A percentile compares a stretch with the other conserved stretches of the same genome.
These are phyloP conservation scores for Vulpes vulpes DNA, from an alignment of 2,113 vertebrate species.

Conservation along the genomic window DNA sequence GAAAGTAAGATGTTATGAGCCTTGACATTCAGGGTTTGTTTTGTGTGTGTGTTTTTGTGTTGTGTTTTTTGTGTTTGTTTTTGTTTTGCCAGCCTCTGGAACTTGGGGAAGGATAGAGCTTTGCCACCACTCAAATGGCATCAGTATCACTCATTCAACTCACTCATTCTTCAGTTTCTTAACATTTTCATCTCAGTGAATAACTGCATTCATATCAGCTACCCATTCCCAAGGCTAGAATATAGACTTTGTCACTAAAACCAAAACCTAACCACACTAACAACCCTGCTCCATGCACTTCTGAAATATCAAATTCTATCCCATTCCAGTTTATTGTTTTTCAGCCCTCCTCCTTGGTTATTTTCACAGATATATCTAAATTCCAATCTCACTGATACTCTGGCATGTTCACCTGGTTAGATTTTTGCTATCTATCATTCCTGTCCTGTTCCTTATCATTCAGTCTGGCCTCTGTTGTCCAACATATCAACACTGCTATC, in stretches of 20 bases:
- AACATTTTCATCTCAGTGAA: neutral
- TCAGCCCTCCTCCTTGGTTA: neutral
- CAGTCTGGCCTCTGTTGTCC: neutral
- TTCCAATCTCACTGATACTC: neutral
- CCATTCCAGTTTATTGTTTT: neutral
- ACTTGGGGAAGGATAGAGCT: neutral
- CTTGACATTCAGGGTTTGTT: neutral
- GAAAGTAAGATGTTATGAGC: neutral
- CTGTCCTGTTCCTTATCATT: neutral
- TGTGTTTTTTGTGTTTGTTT: neutral
- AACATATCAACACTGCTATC: neutral
- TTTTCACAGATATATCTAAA: neutral
- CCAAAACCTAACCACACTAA: neutral
- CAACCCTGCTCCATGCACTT: fast-evolving
- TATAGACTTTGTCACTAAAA: neutral
- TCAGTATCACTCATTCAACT: neutral
- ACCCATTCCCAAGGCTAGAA: neutral
- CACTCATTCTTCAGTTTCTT: neutral
- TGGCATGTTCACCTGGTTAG: neutral
- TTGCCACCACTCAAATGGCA: neutral
- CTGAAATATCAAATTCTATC: neutral
- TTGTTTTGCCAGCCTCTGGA: neutral
- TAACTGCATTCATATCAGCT: neutral
- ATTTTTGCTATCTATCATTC: neutral
- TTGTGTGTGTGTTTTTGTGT: neutral